These are phyloP conservation scores for Pristionchus mayeri DNA, from an alignment of 2,888 invertebrate genomes.

Conservation along the genomic window DNA sequence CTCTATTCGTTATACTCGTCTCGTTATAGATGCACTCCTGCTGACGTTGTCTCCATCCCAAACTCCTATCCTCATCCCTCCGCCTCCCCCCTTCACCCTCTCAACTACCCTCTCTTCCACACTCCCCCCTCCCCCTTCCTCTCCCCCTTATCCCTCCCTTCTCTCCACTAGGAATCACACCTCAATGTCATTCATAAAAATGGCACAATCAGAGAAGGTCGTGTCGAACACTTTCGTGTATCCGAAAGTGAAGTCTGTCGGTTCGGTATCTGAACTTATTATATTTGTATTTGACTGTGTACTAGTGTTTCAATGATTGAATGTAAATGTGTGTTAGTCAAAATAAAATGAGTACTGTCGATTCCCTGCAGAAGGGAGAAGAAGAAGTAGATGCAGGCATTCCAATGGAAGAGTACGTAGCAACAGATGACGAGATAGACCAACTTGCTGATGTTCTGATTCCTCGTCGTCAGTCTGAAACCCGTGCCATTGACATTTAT, in stretches of 20 bases:
- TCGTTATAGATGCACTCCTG: slow-evolving; percentile 24
- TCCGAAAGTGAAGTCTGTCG: slow-evolving; percentile 67
- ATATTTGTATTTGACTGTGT: too few species aligned
- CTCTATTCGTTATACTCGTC: not conserved
- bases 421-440: slow-evolving; percentile 61
- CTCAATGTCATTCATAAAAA: slow-evolving; percentile 10
- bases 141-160: too few species aligned
- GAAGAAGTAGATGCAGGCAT: slow-evolving; percentile 73
- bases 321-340: not conserved
- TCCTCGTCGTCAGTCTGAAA: slow-evolving; percentile 55
- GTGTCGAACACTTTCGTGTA: slow-evolving; percentile 72
- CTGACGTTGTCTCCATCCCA: too few species aligned
- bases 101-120: too few species aligned
- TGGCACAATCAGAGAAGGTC: slow-evolving; percentile 56
- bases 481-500: too few species aligned
- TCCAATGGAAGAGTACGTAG: slow-evolving; percentile 66
- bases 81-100: too few species aligned
- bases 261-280: slow-evolving; percentile 61
- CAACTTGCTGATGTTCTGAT: slow-evolving; percentile 69
- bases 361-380: slow-evolving; percentile 69
- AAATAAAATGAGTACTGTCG: slow-evolving; percentile 52
- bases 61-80: too few species aligned
- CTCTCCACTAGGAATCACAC: too few species aligned
- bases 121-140: too few species aligned
- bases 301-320: slow-evolving; percentile 10